These are phyloP conservation scores for Acrobasis suavella DNA, from an alignment of 2,888 invertebrate genomes.

Conservation along the genomic window DNA sequence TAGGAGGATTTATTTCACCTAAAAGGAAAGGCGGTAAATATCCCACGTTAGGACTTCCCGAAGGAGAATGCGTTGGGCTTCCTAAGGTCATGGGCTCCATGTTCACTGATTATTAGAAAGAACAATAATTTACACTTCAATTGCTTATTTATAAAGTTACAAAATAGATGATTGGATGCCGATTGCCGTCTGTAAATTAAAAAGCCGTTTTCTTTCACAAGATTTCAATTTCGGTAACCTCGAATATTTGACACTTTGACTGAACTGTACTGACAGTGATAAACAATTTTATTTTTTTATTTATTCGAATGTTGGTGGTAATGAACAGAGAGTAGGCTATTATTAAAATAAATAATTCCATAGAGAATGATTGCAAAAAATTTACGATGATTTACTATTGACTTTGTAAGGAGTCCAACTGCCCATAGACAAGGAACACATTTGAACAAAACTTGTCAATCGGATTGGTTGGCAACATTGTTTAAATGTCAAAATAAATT, in stretches of 20 bases:
- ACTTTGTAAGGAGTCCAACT: too few relatives aligned
- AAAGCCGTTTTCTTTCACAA: slow-evolving; percentile 25
- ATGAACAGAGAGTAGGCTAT: not conserved
- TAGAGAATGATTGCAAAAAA: too few relatives aligned
- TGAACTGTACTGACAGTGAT: not conserved
- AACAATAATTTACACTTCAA: slow-evolving; percentile 24
- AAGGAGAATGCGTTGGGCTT: slow-evolving; percentile 88
- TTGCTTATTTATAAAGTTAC: not conserved
- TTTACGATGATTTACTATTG: too few relatives aligned
- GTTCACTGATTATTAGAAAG: slow-evolving; percentile 36
- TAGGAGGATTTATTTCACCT: slow-evolving; percentile 85
- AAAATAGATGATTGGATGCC: not conserved
- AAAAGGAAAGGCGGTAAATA: slow-evolving; percentile 90
- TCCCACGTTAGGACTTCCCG: slow-evolving; percentile 84
- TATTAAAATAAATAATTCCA: not conserved
- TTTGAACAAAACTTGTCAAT: slow-evolving; percentile 12
- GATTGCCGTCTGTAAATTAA: slow-evolving; percentile 2
- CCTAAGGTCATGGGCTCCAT: slow-evolving; percentile 95
- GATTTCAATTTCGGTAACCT: slow-evolving; percentile 8
- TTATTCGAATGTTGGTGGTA: not conserved
- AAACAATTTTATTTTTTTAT: not conserved
- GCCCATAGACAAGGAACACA: slow-evolving; percentile 18
- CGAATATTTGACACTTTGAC: not conserved
- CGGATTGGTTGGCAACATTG: slow-evolving; percentile 45
- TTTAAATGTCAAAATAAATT: slow-evolving; percentile 57